A percentile compares a stretch with the other conserved stretches of the same genome.
Conservation (phyloP, 2,888 invertebrate species). For the Cephus spinipes region DNA sequence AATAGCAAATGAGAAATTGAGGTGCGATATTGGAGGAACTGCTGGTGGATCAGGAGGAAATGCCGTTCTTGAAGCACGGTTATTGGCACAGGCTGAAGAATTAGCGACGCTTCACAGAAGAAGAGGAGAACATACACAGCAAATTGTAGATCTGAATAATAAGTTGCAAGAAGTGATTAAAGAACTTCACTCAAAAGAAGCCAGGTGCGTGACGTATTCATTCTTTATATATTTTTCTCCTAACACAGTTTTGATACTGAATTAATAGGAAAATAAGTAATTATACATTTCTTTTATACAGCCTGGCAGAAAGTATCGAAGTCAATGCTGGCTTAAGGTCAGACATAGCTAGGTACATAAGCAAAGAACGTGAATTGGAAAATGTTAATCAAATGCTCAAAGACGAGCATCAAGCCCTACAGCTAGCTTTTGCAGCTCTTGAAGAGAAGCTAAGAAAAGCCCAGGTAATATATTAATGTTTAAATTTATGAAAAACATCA, state of each 20-base stretch:
- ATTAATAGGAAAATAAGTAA: too few species aligned
- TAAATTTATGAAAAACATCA: not conserved
- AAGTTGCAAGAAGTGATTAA: constrained; percentile 88
- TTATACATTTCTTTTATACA: constrained; percentile 53
- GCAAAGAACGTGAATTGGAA: constrained; percentile 81
- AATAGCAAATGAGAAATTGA: constrained; percentile 86
- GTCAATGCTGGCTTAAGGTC: constrained; percentile 76
- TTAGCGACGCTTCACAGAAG: constrained; percentile 89
- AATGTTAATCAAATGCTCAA: constrained; percentile 87
- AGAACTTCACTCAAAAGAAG: constrained; percentile 78
- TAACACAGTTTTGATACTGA: not conserved
- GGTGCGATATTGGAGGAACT: constrained; percentile 70
- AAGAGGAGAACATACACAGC: constrained; percentile 93
- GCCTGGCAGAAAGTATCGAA: constrained; percentile 77
- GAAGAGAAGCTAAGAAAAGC: constrained; percentile 90
- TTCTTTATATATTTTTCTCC: constrained; percentile 10
- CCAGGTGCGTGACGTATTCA: constrained; percentile 66
- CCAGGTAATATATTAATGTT: constrained; percentile 71
- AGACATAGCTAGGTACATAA: constrained; percentile 80
- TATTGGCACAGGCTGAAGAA: constrained; percentile 90
- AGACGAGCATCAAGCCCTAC: constrained; percentile 95
- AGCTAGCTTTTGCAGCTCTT: constrained; percentile 88
- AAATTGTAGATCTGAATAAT: constrained; percentile 90
- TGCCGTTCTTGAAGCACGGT: constrained; percentile 85
- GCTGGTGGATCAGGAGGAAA: constrained; percentile 71